These are phyloP conservation scores for Netelia melanura DNA, from an alignment of 2,888 invertebrate genomes.

Conservation along the genomic window DNA sequence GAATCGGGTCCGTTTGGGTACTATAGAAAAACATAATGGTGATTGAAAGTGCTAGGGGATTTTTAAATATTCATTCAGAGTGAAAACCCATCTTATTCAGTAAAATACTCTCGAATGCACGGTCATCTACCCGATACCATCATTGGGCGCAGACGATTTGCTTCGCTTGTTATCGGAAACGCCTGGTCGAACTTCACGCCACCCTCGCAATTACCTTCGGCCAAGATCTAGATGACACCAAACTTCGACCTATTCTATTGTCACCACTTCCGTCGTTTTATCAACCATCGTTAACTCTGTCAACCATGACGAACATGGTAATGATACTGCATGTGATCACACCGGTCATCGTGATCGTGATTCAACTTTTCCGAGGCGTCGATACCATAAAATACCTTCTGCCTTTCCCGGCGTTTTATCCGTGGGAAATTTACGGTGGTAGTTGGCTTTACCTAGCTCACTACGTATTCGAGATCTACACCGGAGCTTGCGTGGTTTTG, in stretches of 20 bases:
- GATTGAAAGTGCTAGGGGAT: too few species aligned
- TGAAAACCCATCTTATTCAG: background rate
- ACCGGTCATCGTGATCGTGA: constrained; percentile 47
- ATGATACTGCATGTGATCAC: constrained; percentile 42
- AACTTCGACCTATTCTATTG: constrained; percentile 37
- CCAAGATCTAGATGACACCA: constrained; percentile 32
- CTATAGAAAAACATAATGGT: background rate
- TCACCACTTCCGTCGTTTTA: constrained; percentile 41
- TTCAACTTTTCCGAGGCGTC: constrained; percentile 35
- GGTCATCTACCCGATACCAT: background rate
- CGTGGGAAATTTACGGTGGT: constrained; percentile 51
- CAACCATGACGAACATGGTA: constrained; percentile 1
- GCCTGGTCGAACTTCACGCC: constrained; percentile 33
- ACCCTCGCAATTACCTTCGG: constrained; percentile 17
- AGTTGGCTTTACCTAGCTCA: constrained; percentile 55
- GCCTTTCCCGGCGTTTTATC: constrained; percentile 58
- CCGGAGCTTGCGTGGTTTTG: constrained; percentile 27
- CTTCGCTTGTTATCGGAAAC: constrained; percentile 39
- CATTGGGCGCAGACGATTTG: constrained; percentile 24
- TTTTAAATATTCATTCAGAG: background rate
- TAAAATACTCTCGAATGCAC: background rate
- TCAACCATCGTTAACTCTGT: constrained; percentile 34
- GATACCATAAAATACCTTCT: constrained; percentile 60
- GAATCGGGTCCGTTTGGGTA: background rate
- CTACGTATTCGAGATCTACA: constrained; percentile 54